Evolutionary conservation across 2,888 invertebrate genomes (phyloP), one percentile per base, ranked within the genome.

Genomic region (Netelia inedita): DNA sequence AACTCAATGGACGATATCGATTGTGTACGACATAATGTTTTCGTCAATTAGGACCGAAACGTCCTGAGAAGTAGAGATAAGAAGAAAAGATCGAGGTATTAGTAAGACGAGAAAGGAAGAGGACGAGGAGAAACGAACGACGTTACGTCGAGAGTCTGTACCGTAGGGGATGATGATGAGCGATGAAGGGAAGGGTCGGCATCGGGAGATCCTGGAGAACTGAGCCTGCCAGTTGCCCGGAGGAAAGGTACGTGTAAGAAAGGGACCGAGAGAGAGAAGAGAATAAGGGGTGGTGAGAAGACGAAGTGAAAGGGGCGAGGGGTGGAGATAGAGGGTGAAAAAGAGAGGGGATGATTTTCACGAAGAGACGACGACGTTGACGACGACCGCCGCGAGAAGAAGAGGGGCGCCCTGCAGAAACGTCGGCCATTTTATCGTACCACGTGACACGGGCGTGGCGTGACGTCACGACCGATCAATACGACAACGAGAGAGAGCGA

Each of bases 391-490:
- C 73, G 23, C 68, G 71, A 63, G 82, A 73, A 78, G 81, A 72
- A 79, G 84, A 80, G 87, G 86, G 84, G 86, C 80, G 85, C 82
- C 61, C 79, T 83, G 84, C 85, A 75, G 76, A 41, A 76, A 41
- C 80, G 88, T 88, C 91, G 90, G 93, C 91, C 91, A 92, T 92
- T 90, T 91, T 91, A 85, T 88, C 76, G 86, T 85, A 91, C 90
- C 92, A 93, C 92, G 92, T 92, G 93, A 92, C 89, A 92, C 92
- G 92, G 92, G 93, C 92, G 93, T 92, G 92, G 92, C 92, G 92
- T 92, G 91, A 92, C 92, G 92, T 92, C 93, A 92, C 89, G 87
- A 86, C 81, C 92, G 93, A 92, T 93, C 93, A 93, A 93, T 93
- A 93, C 92, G 84, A 89, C 90, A 90, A 46, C 88, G 87, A 83